Evolutionary conservation across 2,888 invertebrate genomes (phyloP).

Genomic region (Eilema griseolum): DNA sequence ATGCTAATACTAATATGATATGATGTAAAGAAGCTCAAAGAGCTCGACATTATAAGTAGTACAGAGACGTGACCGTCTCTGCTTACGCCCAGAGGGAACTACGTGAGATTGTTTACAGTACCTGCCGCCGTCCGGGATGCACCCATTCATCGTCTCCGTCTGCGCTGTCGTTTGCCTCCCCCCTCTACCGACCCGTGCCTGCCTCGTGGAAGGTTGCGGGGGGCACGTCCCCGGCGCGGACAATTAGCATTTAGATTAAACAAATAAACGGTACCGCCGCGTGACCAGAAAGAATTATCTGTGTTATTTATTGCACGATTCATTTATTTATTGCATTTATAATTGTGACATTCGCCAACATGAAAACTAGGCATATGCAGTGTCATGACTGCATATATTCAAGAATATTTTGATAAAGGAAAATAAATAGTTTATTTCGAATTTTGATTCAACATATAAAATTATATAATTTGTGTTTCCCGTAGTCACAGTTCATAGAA

Average conservation of each 20-base stretch:
- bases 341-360: slow-evolving; percentile 47
- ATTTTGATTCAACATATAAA: too few relatives aligned
- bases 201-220: slow-evolving; percentile 17
- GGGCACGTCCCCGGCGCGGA: slow-evolving; percentile 53
- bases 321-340: slow-evolving; percentile 68
- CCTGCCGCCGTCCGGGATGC: slow-evolving; percentile 38
- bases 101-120: slow-evolving; percentile 45
- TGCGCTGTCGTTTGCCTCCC: slow-evolving; percentile 20
- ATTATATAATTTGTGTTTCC: too few relatives aligned
- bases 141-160: slow-evolving; percentile 49
- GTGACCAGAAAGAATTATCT: slow-evolving; percentile 72
- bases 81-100: slow-evolving; percentile 4
- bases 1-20: neutral
- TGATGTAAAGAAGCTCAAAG: neutral
- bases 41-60: neutral
- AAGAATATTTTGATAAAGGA: neutral
- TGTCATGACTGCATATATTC: neutral
- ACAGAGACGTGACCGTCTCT: too few relatives aligned
- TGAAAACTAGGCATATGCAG: neutral
- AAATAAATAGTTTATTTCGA: neutral
- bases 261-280: slow-evolving; percentile 74
- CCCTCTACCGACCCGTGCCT: slow-evolving; percentile 21
- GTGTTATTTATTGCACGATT: slow-evolving; percentile 71
- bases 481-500: too few relatives aligned
- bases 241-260: slow-evolving; percentile 84